These are phyloP conservation scores for Sphenodon punctatus DNA, from an alignment of 2,797 vertebrate genomes.

Conservation along the genomic window DNA sequence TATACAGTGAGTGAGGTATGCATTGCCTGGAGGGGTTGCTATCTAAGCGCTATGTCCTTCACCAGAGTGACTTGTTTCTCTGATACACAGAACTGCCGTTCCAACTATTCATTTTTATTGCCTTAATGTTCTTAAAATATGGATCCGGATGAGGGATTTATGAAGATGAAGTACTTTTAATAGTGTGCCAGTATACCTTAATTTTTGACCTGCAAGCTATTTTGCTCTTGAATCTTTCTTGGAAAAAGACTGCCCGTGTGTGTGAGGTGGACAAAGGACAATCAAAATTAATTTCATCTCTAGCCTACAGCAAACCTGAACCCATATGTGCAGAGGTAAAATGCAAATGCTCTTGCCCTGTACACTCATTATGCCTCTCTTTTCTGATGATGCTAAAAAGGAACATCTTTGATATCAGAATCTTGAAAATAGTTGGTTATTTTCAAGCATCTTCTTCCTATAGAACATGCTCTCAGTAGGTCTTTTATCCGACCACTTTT, in stretches of 20 bases:
- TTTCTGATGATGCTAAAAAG: background rate
- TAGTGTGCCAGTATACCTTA: background rate
- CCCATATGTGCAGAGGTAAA: no score
- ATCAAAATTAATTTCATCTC: background rate
- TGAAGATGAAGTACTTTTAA: background rate
- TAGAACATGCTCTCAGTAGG: background rate
- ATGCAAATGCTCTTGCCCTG: no score
- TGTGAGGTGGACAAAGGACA: background rate
- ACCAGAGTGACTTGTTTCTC: background rate
- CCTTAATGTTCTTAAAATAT: background rate
- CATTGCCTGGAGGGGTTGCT: background rate
- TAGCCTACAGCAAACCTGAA: background rate
- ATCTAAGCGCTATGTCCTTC: no score
- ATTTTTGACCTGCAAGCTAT: background rate
- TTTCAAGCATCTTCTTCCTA: background rate
- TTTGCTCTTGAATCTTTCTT: background rate
- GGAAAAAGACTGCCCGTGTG: background rate
- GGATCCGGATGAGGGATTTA: background rate
- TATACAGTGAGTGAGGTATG: background rate
- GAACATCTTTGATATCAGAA: background rate
- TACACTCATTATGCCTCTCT: background rate
- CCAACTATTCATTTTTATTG: background rate
- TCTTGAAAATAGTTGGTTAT: background rate
- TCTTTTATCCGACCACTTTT: background rate
- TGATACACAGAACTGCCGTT: background rate